A percentile compares a stretch with the other conserved stretches of the same genome.
These are phyloP conservation scores for Coleophora flavipennella DNA, from an alignment of 2,888 invertebrate genomes.

Conservation along the genomic window DNA sequence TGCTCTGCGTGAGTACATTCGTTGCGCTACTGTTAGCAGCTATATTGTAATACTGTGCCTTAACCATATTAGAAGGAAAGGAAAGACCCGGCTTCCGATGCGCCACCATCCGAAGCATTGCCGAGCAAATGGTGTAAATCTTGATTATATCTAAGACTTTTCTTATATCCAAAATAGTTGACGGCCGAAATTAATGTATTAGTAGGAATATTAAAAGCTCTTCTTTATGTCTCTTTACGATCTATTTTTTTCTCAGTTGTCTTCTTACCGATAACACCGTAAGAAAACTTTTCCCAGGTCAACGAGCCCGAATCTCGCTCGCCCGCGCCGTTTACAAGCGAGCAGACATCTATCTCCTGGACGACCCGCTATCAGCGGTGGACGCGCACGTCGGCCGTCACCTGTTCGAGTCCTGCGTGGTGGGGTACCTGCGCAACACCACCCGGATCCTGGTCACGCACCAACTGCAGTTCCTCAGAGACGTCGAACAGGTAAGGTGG, in stretches of 20 bases:
- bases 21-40: too few relatives aligned
- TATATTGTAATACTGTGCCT: too few relatives aligned
- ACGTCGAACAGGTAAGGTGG: slow-evolving; percentile 58
- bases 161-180: too few relatives aligned
- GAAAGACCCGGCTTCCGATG: too few relatives aligned
- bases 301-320: slow-evolving; percentile 90
- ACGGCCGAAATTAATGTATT: too few relatives aligned
- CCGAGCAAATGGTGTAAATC: too few relatives aligned
- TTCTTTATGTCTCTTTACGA: too few relatives aligned
- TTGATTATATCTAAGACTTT: too few relatives aligned
- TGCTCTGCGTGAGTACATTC: too few relatives aligned
- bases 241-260: background rate
- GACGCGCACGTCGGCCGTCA: slow-evolving; percentile 92
- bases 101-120: too few relatives aligned
- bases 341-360: slow-evolving; percentile 89
- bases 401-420: slow-evolving; percentile 87
- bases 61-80: too few relatives aligned
- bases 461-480: slow-evolving; percentile 79
- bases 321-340: slow-evolving; percentile 90
- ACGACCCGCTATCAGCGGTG: slow-evolving; percentile 95
- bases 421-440: slow-evolving; percentile 76
- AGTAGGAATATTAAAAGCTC: too few relatives aligned
- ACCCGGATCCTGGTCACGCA: slow-evolving; percentile 85
- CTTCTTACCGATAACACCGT: background rate
- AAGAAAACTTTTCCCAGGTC: slow-evolving; percentile 69